Evolutionary conservation across 1,140 invertebrate genomes (phyloP), one percentile per base, ranked within the genome.

Genomic region (Phymorhynchus buccinoides): DNA sequence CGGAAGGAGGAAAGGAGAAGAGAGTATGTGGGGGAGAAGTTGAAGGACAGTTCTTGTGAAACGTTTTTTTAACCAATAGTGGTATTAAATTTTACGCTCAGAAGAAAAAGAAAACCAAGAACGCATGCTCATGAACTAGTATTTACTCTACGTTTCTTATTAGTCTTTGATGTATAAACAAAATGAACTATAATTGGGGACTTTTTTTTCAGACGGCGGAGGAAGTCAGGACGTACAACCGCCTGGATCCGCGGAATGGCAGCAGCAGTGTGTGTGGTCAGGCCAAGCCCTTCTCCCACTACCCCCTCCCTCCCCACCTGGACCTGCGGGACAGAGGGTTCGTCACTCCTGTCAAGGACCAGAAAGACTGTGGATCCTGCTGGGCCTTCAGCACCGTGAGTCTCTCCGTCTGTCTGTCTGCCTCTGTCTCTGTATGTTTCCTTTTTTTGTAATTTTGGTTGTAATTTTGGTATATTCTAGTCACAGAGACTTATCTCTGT

Each of bases 271-370:
- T 62, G 56, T 62, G 56, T 62, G 22, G 22, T 27, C 22, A 12
- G 12, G 18, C 22, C 56, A 12, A 4, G 4, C 18, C 56, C 14
- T 16, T 62, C 18, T 1, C 56, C 56, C 6, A 14, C 56, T 27
- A 12, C 6, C 12, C 14, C 35, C 35, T 75, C 12, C 91, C 91
- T 1, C 78, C 84, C 22, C 30, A 62, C 1, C 91, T 95, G 41
- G 94, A 94, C 89, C 94, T 94, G 94, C 90, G 93, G 42, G 88
- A 84, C 1, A 91, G 94, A 82, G 93, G 93, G 14, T 92, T 91
- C 84, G 94, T 94, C 7, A 94, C 94, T 1, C 88, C 90, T 16
- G 92, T 94, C 7, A 94, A 94, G 85, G 91, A 94, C 87, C 94
- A 95, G 87, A 85, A 83, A 6, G 85, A 89, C n/a, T 93, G 92